Evolutionary conservation across 2,113 vertebrate species (phyloP), one percentile per base, ranked within the genome.

Genomic region (Cariama cristata): DNA sequence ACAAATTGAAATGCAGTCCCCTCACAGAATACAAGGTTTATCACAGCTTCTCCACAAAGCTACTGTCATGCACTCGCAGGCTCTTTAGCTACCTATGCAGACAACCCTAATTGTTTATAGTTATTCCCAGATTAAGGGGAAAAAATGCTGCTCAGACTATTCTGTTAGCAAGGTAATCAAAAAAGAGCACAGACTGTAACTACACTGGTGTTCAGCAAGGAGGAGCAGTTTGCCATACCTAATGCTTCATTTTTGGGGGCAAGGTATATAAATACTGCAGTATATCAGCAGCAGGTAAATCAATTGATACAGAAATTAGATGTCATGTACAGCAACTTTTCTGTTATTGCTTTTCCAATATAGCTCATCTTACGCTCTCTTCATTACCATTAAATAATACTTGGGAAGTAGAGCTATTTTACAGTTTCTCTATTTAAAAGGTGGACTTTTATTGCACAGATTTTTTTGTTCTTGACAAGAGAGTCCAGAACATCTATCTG

Each of bases 311-410:
- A 92, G 88, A 96, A 92, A 97, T 96, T 95, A 97, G 89, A 60
- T 94, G 90, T 93, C 95, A 97, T 95, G 96, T 96, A 94, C 82
- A 92, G 82, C 90, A 96, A 94, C 69, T 77, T 64, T 28, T 79
- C 82, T 33, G 50, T 94, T 97, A 97, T 96, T 97, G 93, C 96
- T 97, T 97, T 98, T 93, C 95, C 95, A 92, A 94, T 96, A 96
- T 42, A 89, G 66, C 71, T 91, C 75, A 90, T 89, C 96, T 95
- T 82, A 80, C 0, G 2, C 24, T 94, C 73, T 87, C 94, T 93
- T 97, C 76, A 87, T 97, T 97, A 97, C 83, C 76, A 89, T 96
- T 96, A 86, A 96, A 95, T 81, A 95, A 95, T 91, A 94, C 76
- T 75, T 76, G 74, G 81, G 55, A 90, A 93, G 75, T 33, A 86